Evolutionary conservation across 2,888 invertebrate species (phyloP).

Genomic region (Meteorus cinctellus): DNA sequence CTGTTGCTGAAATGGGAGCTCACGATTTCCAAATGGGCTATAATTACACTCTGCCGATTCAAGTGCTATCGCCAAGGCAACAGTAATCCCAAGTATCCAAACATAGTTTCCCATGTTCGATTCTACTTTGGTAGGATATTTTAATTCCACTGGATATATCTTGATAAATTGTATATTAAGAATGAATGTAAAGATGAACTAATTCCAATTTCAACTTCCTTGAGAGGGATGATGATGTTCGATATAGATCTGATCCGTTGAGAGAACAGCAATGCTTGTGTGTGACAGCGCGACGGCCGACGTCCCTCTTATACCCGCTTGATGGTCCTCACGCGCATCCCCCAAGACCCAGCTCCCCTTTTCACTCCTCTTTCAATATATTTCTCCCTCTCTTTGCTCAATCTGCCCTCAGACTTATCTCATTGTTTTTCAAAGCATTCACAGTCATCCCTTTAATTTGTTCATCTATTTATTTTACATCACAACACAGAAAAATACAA

Average conservation of each 20-base stretch:
- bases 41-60: conserved; percentile 35
- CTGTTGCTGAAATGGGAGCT: conserved; percentile 58
- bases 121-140: neutral
- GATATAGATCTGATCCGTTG: conserved; percentile 38
- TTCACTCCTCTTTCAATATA: conserved; percentile 44
- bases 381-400: neutral
- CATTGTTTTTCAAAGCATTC: neutral
- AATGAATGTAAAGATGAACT: neutral
- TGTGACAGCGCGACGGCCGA: conserved; percentile 62
- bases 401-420: conserved; percentile 1
- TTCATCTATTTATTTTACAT: neutral
- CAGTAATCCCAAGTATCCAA: neutral
- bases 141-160: neutral
- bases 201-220: neutral
- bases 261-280: conserved; percentile 55
- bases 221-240: neutral
- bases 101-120: neutral
- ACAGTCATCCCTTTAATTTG: neutral
- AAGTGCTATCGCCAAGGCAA: neutral
- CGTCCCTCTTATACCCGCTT: conserved; percentile 62
- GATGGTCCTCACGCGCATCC: conserved; percentile 53
- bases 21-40: conserved; percentile 41
- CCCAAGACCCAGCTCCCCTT: conserved; percentile 47
- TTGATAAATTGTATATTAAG: too few species aligned
- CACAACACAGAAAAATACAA: neutral